Conservation (phyloP, 2,113 vertebrate genomes). For the Dolichallabes microphthalmus region DNA sequence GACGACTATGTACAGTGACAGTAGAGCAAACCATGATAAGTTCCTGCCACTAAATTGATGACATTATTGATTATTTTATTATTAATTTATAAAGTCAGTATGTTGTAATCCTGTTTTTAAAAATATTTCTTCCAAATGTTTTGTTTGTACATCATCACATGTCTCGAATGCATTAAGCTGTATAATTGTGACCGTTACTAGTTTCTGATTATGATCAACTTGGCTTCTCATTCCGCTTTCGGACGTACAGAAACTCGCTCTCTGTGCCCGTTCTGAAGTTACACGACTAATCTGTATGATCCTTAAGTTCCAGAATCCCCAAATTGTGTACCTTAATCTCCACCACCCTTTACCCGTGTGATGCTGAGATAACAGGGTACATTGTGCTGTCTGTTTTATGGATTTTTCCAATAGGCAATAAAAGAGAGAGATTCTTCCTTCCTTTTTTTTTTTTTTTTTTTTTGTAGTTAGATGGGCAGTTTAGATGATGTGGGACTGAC, state of each 20-base stretch:
- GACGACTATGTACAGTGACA: background rate
- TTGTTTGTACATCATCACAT: too few relatives aligned
- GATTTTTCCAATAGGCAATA: slow-evolving; percentile 24
- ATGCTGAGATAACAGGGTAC: slow-evolving; percentile 30
- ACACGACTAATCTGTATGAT: slow-evolving; percentile 25
- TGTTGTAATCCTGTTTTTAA: too few relatives aligned
- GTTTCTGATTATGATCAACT: background rate
- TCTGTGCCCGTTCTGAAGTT: background rate
- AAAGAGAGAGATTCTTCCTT: slow-evolving; percentile 15
- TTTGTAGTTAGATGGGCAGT: slow-evolving; percentile 35
- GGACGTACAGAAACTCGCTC: slow-evolving; percentile 4
- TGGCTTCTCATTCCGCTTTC: background rate
- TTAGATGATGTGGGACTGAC: slow-evolving; percentile 46
- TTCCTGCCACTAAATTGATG: background rate
- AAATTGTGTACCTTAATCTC: slow-evolving; percentile 47
- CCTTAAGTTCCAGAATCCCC: slow-evolving; percentile 31
- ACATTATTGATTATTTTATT: background rate
- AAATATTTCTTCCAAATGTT: too few relatives aligned
- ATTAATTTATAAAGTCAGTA: background rate
- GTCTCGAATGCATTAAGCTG: background rate
- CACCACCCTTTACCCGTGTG: background rate
- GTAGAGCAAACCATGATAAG: background rate
- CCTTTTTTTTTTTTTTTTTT: slow-evolving; percentile 11
- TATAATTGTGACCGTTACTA: background rate
- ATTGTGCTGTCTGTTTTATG: background rate